Conservation (phyloP, 2,113 vertebrate genomes). For the Bos indicus region DNA sequence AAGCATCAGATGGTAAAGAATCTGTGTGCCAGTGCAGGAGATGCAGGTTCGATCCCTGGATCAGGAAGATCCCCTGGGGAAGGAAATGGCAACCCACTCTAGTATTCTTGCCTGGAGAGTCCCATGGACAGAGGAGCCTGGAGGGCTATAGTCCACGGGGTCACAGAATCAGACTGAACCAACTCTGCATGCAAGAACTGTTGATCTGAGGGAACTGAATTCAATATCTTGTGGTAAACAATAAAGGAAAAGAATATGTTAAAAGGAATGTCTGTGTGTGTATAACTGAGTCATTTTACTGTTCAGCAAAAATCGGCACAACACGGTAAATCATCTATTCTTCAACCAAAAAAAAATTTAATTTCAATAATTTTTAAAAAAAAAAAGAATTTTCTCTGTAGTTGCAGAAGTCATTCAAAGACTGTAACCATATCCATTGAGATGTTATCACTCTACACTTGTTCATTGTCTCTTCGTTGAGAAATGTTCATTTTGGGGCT, state of each 20-base stretch:
- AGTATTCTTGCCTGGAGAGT: background rate
- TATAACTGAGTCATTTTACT: background rate
- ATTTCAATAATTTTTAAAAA: background rate
- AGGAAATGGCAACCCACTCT: background rate
- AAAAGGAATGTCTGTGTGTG: background rate
- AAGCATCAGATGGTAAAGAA: background rate
- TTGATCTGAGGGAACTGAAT: background rate
- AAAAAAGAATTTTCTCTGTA: background rate
- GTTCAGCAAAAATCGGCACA: background rate
- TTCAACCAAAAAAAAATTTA: background rate
- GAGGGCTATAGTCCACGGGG: rapidly evolving
- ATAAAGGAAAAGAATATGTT: no score
- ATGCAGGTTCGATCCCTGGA: rapidly evolving
- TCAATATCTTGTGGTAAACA: no score
- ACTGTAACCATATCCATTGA: rapidly evolving
- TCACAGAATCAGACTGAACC: background rate
- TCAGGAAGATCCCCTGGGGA: background rate
- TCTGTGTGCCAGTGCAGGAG: no score
- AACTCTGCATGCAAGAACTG: background rate
- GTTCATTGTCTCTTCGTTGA: background rate
- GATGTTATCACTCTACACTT: background rate
- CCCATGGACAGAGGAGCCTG: background rate
- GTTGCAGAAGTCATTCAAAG: background rate
- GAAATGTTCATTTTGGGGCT: background rate
- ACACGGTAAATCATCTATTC: background rate